Evolutionary conservation across 2,113 vertebrate species (phyloP).

Genomic region (Aramus guarauna): DNA sequence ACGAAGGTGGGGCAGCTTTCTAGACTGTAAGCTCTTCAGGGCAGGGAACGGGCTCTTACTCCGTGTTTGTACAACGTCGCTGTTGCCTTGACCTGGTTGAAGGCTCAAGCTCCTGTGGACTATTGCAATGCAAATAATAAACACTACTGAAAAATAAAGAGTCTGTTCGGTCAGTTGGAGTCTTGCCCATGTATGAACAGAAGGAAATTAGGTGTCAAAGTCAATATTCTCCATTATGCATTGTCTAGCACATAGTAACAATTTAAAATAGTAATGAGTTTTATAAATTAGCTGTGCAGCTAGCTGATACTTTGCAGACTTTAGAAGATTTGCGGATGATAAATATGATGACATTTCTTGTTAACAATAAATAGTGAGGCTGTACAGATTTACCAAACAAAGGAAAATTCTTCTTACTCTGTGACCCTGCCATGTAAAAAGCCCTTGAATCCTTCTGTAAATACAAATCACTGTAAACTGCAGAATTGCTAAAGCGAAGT

Average conservation of each 20-base stretch:
- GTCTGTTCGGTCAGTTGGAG: background rate
- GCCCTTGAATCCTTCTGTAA: background rate
- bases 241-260: background rate
- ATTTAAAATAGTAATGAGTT: background rate
- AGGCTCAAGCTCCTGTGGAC: background rate
- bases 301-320: background rate
- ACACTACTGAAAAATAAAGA: constrained; percentile 8
- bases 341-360: constrained; percentile 14
- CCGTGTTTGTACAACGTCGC: fast-evolving
- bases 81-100: background rate
- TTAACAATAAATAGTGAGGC: background rate
- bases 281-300: background rate
- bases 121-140: constrained; percentile 51
- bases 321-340: background rate
- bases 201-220: background rate
- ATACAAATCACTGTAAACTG: background rate
- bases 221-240: background rate
- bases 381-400: constrained; percentile 4
- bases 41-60: background rate
- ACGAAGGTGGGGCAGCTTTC: background rate
- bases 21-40: constrained; percentile 54
- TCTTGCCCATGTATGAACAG: background rate
- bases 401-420: background rate
- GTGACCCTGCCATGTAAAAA: background rate
- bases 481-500: background rate